Percentiles rank a stretch among this genome's conserved stretches.
These are phyloP conservation scores for Hartigia nigra DNA, from an alignment of 2,888 invertebrate genomes.

Conservation along the genomic window DNA sequence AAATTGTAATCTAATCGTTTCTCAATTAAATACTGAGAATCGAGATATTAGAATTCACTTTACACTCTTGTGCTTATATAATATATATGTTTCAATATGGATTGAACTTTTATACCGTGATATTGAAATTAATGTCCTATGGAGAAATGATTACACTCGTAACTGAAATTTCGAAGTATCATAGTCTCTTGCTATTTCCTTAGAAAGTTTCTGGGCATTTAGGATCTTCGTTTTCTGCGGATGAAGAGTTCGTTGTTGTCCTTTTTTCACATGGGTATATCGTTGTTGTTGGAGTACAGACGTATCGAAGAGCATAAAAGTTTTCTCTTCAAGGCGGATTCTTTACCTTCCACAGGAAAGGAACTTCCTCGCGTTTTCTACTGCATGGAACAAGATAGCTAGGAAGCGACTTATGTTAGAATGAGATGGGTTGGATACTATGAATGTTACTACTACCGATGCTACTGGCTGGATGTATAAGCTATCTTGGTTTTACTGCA, in stretches of 20 bases:
- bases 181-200: neutral
- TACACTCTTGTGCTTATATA: neutral
- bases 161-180: neutral
- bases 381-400: neutral
- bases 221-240: neutral
- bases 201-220: neutral
- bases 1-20: neutral
- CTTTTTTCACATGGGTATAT: neutral
- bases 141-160: neutral
- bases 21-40: neutral
- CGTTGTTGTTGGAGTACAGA: neutral
- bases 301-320: neutral
- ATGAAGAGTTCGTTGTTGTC: neutral
- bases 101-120: neutral
- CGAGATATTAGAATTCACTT: neutral
- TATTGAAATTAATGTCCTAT: neutral
- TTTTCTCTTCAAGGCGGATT: neutral
- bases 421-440: conserved; percentile 2
- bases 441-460: conserved; percentile 2
- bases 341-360: neutral
- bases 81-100: neutral
- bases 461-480: conserved; percentile 28
- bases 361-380: neutral
- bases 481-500: conserved; percentile 54
- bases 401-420: neutral